These are phyloP conservation scores for Galleria mellonella DNA, from an alignment of 1,140 invertebrate genomes.

Conservation along the genomic window DNA sequence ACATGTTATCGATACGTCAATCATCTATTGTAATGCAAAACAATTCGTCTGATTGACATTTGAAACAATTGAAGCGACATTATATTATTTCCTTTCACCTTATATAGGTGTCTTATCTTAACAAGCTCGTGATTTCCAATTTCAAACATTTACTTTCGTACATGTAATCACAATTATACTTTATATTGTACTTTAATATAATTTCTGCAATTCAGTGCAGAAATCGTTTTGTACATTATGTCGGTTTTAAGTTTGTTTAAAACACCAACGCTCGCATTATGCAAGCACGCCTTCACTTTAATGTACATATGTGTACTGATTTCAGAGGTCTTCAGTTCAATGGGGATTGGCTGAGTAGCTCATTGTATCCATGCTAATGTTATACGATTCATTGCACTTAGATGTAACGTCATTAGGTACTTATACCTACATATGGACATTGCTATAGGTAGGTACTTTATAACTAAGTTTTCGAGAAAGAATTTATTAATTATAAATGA, in stretches of 20 bases:
- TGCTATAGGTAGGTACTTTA: too few relatives aligned
- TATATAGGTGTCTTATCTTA: too few relatives aligned
- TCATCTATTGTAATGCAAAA: constrained; percentile 37
- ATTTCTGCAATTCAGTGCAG: too few relatives aligned
- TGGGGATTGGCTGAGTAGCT: constrained; percentile 15
- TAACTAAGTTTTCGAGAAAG: too few relatives aligned
- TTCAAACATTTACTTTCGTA: too few relatives aligned
- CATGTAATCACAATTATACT: too few relatives aligned
- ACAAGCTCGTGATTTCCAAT: too few relatives aligned
- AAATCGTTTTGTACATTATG: background rate
- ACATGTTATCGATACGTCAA: constrained; percentile 37
- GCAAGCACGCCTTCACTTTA: constrained; percentile 28
- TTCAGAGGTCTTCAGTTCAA: constrained; percentile 25
- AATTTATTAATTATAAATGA: too few relatives aligned
- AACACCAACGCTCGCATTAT: constrained; percentile 21
- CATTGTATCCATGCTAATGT: constrained; percentile 45
- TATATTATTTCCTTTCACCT: constrained; percentile 8
- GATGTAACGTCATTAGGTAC: constrained; percentile 25
- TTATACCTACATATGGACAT: too few relatives aligned
- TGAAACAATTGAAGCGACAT: constrained; percentile 28
- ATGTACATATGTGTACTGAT: constrained; percentile 30
- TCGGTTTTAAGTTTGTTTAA: constrained; percentile 16
- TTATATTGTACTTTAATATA: too few relatives aligned
- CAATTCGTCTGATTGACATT: constrained; percentile 38
- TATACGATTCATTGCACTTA: constrained; percentile 24